These are phyloP conservation scores for Glyphotaelius pellucidus DNA, from an alignment of 2,888 invertebrate species.

Conservation along the genomic window DNA sequence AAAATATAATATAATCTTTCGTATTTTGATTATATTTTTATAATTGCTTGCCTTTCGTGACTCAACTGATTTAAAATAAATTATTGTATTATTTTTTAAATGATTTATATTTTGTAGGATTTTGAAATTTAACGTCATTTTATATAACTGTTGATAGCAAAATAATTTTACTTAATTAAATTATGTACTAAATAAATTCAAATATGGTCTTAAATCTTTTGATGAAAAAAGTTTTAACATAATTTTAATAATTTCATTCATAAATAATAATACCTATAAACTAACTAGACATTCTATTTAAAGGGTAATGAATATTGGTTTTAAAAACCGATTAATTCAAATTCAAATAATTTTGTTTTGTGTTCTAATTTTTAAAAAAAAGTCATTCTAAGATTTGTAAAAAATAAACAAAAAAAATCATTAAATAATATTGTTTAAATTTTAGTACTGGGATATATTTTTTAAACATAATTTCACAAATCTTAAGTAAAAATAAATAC, in stretches of 20 bases:
- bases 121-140: background rate
- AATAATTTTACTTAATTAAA: background rate
- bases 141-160: background rate
- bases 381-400: background rate
- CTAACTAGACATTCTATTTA: background rate
- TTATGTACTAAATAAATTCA: background rate
- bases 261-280: background rate
- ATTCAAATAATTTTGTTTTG: background rate
- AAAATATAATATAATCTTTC: background rate
- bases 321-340: background rate
- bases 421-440: background rate
- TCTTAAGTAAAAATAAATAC: conserved; percentile 2
- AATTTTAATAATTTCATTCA: background rate
- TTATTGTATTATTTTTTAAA: background rate
- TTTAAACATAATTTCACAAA: background rate
- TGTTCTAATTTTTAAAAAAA: background rate
- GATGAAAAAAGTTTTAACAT: background rate
- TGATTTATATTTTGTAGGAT: background rate
- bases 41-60: background rate
- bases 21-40: background rate
- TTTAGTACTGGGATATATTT: background rate
- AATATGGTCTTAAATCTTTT: background rate
- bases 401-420: background rate
- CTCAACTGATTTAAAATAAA: conserved; percentile 14
- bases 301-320: background rate